Evolutionary conservation across 1,140 invertebrate species (phyloP), one percentile per base, ranked within the genome.

Genomic region (Drosophila lacertosa): DNA sequence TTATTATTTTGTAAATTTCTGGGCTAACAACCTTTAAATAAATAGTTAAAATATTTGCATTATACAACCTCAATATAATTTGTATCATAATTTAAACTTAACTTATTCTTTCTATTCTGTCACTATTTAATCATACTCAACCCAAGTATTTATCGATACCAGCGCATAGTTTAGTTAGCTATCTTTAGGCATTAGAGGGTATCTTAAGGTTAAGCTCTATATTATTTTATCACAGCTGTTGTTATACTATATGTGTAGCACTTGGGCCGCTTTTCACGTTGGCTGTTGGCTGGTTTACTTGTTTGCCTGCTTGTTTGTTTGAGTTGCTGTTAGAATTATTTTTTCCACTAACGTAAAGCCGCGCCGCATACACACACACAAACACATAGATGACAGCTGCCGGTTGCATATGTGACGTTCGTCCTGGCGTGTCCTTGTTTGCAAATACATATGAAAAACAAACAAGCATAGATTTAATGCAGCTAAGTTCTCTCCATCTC

Each of bases 281-380:
- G 79, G 74, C 81, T 80, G 45, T 78, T 81, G 70, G 79, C 70
- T 82, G 69, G 79, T 73, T 81, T 77, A 62, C 58, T 77, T 77
- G 78, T 79, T 73, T 68, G 78, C 35, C 63, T 70, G 79, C 67
- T 74, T 84, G 81, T 79, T 75, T 84, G 81, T 84, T 84, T 84
- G 81, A 84, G 81, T 86, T 84, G 81, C 81, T 84, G 81, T 84
- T 84, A 84, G 81, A 84, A 84, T 84, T 86, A 84, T 84, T 84
- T 84, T 84, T 84, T 86, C 65, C 68, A 77, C 81, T 84, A 84
- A 86, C 73, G 77, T 65, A 84, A 86, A 84, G 81, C 79, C 79
- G 81, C 81, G 81, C 69, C 62, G 68, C 60, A 74, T 81, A 78
- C 63, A 65, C 20, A 59, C 22, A 66, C 10, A 42, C 5, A 29